A percentile compares a stretch with the other conserved stretches of the same genome.
Conservation (phyloP, 2,113 vertebrate species). For the Procavia capensis region DNA sequence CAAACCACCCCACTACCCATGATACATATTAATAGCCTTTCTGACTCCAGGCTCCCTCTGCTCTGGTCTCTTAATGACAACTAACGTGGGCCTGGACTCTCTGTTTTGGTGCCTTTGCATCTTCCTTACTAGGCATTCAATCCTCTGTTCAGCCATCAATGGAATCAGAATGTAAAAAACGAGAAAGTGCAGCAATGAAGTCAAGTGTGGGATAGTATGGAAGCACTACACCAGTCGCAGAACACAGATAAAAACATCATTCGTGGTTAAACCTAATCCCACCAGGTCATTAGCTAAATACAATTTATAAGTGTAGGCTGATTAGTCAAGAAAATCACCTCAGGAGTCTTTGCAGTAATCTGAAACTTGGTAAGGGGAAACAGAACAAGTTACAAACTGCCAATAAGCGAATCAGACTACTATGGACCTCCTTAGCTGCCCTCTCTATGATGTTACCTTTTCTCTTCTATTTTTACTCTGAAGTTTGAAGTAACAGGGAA, state of each 20-base stretch:
- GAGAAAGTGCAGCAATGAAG: not conserved
- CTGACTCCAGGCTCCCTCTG: not conserved
- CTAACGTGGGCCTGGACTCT: not conserved
- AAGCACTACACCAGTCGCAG: not conserved
- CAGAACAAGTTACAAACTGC: not conserved
- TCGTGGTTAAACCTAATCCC: not conserved
- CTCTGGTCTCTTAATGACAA: not conserved
- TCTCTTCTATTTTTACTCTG: not conserved
- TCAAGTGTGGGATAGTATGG: not conserved
- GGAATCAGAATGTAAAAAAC: not conserved
- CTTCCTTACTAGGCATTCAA: not conserved
- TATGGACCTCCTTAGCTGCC: not conserved
- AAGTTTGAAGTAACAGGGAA: not conserved
- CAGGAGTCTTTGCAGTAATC: not conserved
- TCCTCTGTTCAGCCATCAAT: not conserved
- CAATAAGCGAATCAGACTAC: not conserved
- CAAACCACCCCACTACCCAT: not conserved
- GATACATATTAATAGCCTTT: not conserved
- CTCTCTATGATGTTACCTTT: not conserved
- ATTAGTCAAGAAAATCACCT: not conserved
- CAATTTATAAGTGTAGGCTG: not conserved
- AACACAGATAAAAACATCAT: not conserved
- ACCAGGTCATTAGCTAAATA: not conserved
- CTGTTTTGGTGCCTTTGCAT: not conserved
- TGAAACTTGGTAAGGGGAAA: slow-evolving; percentile 28